Percentiles rank a stretch among this genome's conserved stretches.
phyloP scores from a whole-genome alignment of 2,113 vertebrate genomes.

The Haliaeetus leucogaster region DNA sequence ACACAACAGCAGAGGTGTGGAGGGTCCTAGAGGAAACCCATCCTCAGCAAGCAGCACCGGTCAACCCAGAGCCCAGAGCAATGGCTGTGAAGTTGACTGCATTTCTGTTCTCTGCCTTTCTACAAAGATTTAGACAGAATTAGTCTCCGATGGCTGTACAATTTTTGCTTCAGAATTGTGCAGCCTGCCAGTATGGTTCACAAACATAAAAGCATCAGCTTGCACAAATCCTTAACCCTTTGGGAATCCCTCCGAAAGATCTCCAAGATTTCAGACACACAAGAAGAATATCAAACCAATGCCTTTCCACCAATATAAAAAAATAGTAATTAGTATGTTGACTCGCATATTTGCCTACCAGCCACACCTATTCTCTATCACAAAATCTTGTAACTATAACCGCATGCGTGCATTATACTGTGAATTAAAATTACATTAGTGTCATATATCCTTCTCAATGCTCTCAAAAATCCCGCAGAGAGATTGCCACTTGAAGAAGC shows the following conservation, averaged over 20 bases:
- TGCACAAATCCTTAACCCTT: background rate
- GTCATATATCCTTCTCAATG: background rate
- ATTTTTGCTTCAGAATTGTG: background rate
- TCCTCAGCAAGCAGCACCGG: background rate
- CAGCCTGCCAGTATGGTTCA: fast-evolving
- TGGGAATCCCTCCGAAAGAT: background rate
- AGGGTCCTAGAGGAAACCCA: background rate
- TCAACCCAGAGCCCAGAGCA: background rate
- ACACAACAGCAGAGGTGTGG: background rate
- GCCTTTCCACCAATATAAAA: background rate
- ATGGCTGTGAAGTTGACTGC: background rate
- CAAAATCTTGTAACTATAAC: background rate
- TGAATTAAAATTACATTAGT: background rate
- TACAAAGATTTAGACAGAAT: background rate
- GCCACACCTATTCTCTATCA: background rate
- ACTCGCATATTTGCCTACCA: background rate
- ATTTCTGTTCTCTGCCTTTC: background rate
- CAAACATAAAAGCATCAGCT: background rate
- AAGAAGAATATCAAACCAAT: background rate
- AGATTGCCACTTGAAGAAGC: background rate
- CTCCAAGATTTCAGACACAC: background rate
- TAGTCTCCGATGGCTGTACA: fast-evolving
- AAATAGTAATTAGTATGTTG: background rate
- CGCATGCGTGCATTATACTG: fast-evolving
- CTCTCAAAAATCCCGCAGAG: background rate